Conservation (phyloP, 2,113 vertebrate species). For the cat (Felis catus) region F.catus_Fca126_mat1.0 CM031413.1:327501-328000, state of each 20-base stretch:
- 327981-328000: background rate
- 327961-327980: background rate
- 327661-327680: accelerated
- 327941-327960: background rate
- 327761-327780: background rate
- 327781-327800: background rate
- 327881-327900: too few relatives aligned
- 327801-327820: background rate
- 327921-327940: background rate
- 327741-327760: background rate
- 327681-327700: accelerated
- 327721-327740: background rate
- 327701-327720: background rate
- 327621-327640: too few relatives aligned
- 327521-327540: too few relatives aligned
- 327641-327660: background rate
- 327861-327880: background rate
- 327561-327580: background rate
- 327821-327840: background rate
- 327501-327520: too few relatives aligned
- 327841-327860: background rate
- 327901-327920: background rate
- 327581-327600: background rate
- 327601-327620: background rate
- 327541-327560: too few relatives aligned